These are phyloP conservation scores for Lasioglossum figueresi DNA, from an alignment of 2,888 invertebrate species.

Conservation along the genomic window DNA sequence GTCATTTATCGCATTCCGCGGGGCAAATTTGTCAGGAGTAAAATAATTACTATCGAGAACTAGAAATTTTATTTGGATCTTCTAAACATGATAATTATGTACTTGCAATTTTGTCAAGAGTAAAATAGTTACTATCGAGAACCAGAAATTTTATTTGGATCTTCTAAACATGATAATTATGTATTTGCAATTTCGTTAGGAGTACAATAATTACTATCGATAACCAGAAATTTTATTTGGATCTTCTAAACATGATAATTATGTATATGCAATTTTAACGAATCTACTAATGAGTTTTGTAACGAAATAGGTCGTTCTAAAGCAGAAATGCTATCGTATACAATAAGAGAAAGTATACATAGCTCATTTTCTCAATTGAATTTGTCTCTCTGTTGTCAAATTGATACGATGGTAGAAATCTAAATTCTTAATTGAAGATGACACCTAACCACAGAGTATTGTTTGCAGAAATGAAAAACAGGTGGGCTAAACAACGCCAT, in stretches of 20 bases:
- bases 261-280: not conserved
- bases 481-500: not conserved
- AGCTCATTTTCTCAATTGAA: not conserved
- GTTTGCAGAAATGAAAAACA: not conserved
- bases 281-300: not conserved
- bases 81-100: too few relatives aligned
- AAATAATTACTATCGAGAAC: not conserved
- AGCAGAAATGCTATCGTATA: too few relatives aligned
- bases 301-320: not conserved
- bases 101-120: not conserved
- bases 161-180: not conserved
- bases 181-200: not conserved
- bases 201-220: not conserved
- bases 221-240: not conserved
- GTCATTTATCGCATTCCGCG: not conserved
- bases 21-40: not conserved
- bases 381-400: not conserved
- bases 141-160: not conserved
- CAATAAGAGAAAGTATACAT: not conserved
- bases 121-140: not conserved
- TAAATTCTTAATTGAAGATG: not conserved
- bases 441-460: not conserved
- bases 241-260: not conserved
- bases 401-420: not conserved
- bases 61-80: not conserved